phyloP scores from a whole-genome alignment of 1,140 invertebrate species.

The Drosophila bocqueti region DNA sequence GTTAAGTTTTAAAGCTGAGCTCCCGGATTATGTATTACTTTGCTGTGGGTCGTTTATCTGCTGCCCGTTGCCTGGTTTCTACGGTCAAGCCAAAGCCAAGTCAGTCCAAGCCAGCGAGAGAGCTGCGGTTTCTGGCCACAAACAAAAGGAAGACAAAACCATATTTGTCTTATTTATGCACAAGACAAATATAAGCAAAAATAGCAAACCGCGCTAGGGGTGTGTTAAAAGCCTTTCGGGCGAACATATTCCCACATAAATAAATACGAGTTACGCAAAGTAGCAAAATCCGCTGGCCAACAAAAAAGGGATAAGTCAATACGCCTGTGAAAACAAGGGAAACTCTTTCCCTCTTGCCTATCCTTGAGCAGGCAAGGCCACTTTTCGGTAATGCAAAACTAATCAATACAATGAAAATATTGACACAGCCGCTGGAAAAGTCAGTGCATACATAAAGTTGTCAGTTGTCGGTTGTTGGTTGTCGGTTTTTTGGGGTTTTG shows the following conservation, averaged over 20 bases:
- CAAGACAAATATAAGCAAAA: conserved; percentile 50
- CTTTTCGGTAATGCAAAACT: conserved; percentile 68
- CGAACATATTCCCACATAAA: conserved; percentile 58
- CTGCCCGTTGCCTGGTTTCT: conserved; percentile 56
- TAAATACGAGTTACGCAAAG: conserved; percentile 45
- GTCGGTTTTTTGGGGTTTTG: conserved; percentile 32
- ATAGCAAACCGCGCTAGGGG: conserved; percentile 55
- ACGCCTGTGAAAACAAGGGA: conserved; percentile 32
- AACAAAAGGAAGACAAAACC: conserved; percentile 14
- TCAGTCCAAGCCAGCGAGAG: conserved; percentile 1
- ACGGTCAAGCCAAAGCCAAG: conserved; percentile 50
- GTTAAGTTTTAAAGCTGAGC: conserved; percentile 81
- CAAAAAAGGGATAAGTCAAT: conserved; percentile 40
- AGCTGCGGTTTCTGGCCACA: conserved; percentile 29
- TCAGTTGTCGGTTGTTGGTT: conserved; percentile 45
- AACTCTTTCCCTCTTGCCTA: not conserved
- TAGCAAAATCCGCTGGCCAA: conserved; percentile 63
- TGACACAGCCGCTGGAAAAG: conserved; percentile 67
- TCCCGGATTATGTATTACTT: conserved; percentile 77
- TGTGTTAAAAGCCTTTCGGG: conserved; percentile 71
- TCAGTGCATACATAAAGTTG: conserved; percentile 63
- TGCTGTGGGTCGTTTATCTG: conserved; percentile 60
- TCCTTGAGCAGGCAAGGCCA: conserved; percentile 4
- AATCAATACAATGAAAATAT: conserved; percentile 81
- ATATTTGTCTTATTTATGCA: conserved; percentile 76